These are phyloP conservation scores for Aporrectodea caliginosa DNA, from an alignment of 1,140 invertebrate species.

Conservation along the genomic window DNA sequence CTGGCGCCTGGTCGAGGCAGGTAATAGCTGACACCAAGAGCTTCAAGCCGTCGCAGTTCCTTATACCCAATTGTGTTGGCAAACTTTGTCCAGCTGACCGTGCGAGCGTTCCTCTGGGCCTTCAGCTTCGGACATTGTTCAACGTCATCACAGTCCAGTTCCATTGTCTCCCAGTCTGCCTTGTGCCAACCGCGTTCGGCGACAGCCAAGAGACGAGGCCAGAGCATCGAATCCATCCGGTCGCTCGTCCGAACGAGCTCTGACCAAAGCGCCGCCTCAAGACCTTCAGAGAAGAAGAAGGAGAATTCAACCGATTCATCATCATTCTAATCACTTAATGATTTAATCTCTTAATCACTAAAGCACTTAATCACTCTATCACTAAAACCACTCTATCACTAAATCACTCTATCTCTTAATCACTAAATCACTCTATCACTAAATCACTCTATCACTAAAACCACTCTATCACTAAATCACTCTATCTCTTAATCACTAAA, in stretches of 20 bases:
- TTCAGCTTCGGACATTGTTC: neutral
- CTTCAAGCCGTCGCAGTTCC: conserved; percentile 43
- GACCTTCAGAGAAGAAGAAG: too few relatives aligned
- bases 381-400: too few relatives aligned
- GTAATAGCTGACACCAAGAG: conserved; percentile 40
- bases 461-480: too few relatives aligned
- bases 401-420: too few relatives aligned
- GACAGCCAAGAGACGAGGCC: conserved; percentile 45
- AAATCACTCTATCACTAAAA: too few relatives aligned
- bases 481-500: too few relatives aligned
- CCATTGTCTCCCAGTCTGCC: conserved; percentile 39
- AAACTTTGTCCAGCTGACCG: conserved; percentile 47
- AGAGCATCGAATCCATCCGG: conserved; percentile 43
- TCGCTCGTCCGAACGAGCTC: conserved; percentile 41
- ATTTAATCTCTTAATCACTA: too few relatives aligned
- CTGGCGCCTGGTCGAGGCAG: conserved; percentile 46
- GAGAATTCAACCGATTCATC: too few relatives aligned
- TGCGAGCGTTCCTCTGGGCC: neutral
- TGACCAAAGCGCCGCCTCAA: conserved; percentile 36
- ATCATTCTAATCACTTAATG: too few relatives aligned
- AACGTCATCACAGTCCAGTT: neutral
- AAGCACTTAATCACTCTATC: too few relatives aligned
- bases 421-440: too few relatives aligned
- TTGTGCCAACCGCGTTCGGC: conserved; percentile 49
- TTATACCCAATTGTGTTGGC: conserved; percentile 41